A percentile compares a stretch with the other conserved stretches of the same genome.
Conservation (phyloP, 1,140 invertebrate genomes). For the Meloidogyne floridensis region DNA sequence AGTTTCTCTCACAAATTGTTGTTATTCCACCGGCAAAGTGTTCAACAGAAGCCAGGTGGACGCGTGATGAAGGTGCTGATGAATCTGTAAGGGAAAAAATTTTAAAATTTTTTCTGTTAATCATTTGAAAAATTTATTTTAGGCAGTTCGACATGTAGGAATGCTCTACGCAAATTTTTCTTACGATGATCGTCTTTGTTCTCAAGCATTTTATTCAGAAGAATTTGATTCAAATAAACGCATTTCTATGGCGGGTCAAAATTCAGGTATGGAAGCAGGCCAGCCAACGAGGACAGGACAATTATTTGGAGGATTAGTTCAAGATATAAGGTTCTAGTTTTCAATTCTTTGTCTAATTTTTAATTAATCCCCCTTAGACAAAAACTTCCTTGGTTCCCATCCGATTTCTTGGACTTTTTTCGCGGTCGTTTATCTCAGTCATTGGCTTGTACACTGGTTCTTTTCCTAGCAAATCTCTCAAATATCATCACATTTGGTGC, state of each 20-base stretch:
- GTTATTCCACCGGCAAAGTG: conserved; percentile 68
- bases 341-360: neutral
- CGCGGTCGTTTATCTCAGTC: conserved; percentile 53
- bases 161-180: conserved; percentile 40
- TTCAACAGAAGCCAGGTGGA: conserved; percentile 61
- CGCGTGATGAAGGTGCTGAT: conserved; percentile 41
- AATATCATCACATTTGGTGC: conserved; percentile 68
- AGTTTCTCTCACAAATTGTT: conserved; percentile 58
- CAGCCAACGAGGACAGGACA: conserved; percentile 33
- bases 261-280: conserved; percentile 1
- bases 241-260: neutral
- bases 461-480: conserved; percentile 68
- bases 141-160: conserved; percentile 43
- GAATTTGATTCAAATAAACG: conserved; percentile 23
- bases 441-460: conserved; percentile 56
- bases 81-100: neutral
- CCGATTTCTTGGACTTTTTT: conserved; percentile 67
- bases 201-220: conserved; percentile 6
- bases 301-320: conserved; percentile 46
- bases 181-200: conserved; percentile 3
- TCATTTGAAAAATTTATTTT: conserved; percentile 9
- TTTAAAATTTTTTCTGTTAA: neutral
- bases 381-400: conserved; percentile 58
- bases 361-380: conserved; percentile 23
- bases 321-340: conserved; percentile 43